Conservation (phyloP, 2,888 invertebrate genomes). For the Eledona agricola region DNA sequence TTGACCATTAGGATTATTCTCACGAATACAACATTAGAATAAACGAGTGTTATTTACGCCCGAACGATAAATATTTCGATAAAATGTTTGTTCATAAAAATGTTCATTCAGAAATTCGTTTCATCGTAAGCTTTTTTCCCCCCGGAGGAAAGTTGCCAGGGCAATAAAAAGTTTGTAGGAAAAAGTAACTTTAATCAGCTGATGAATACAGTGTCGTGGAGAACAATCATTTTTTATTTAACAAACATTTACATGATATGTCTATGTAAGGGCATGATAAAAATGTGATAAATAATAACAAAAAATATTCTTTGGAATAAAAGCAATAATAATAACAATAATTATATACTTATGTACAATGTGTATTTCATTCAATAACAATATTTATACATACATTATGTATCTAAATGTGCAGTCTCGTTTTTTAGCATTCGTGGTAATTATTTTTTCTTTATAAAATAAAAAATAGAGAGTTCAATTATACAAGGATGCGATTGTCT, state of each 20-base stretch:
- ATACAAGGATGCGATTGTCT: constrained; percentile 37
- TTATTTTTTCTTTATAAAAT: constrained; percentile 17
- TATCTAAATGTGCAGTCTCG: constrained; percentile 40
- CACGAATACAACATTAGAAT: too few species aligned
- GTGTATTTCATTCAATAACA: constrained; percentile 31
- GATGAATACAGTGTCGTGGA: constrained; percentile 39
- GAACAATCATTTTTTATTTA: constrained; percentile 58
- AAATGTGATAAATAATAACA: constrained; percentile 33
- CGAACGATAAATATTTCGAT: too few species aligned
- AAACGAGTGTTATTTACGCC: too few species aligned
- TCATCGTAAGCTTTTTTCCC: too few species aligned
- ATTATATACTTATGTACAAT: constrained; percentile 34
- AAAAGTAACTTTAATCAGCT: constrained; percentile 23
- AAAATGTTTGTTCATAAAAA: too few species aligned
- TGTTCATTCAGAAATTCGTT: too few species aligned
- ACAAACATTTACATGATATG: constrained; percentile 60
- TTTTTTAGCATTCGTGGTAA: constrained; percentile 33
- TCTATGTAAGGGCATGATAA: constrained; percentile 48
- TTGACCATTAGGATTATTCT: too few species aligned
- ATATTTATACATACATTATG: constrained; percentile 39
- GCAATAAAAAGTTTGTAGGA: constrained; percentile 13
- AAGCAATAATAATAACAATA: constrained; percentile 21
- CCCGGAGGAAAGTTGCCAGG: too few species aligned
- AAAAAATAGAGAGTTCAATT: constrained; percentile 8
- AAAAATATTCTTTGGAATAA: constrained; percentile 18